Base-by-base conservation (phyloP, 2,888 invertebrate species). In the Thymelicus sylvestris region DNA sequence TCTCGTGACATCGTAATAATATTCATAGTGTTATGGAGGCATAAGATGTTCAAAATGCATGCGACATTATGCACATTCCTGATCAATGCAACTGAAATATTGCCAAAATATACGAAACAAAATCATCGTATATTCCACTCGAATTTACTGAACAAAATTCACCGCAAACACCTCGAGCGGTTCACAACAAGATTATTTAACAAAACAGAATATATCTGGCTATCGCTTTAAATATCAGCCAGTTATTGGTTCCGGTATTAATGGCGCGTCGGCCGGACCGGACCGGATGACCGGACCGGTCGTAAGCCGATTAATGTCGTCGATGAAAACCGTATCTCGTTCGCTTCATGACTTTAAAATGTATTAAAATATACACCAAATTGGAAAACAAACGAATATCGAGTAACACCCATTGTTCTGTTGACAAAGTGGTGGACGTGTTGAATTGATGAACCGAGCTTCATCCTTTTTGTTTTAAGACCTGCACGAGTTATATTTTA, bases 251-350 rank as follows among this genome's bases (percentile, higher is more conserved):
- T 60, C 19, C 50, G 67, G 60, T 61, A 67, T 67, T 52, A 39
- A 67, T 67, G 15, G 50, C 39, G 31, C 39, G 13, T 24, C 55
- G 55, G 15, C 15, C 7, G 39, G 8, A 19, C 39, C 59, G 59
- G 55, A 4, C 38, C 59, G 38, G 60, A 2, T 38, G 12, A 12
- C 38, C 57, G 31, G 13, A 12, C n/a, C 38, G 59, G 19, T 10
- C 39, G 61, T 67, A 61, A 67, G 67, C 67, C 61, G 67, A 60
- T 67, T 67, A 67, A 60, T 67, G 59, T 60, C 59, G 31, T 13
- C 66, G 47, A 66, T 60, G 57, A 60, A 67, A 67, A 50, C 67
- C 60, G 50, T 47, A 48, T 60, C 67, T 15, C 15, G 38, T 67
- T 50, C 60, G 10, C 48, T 12, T 48, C 47, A 39, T 48, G 39